phyloP scores from a whole-genome alignment of 2,113 vertebrate species.

The Hyla sarda region DNA sequence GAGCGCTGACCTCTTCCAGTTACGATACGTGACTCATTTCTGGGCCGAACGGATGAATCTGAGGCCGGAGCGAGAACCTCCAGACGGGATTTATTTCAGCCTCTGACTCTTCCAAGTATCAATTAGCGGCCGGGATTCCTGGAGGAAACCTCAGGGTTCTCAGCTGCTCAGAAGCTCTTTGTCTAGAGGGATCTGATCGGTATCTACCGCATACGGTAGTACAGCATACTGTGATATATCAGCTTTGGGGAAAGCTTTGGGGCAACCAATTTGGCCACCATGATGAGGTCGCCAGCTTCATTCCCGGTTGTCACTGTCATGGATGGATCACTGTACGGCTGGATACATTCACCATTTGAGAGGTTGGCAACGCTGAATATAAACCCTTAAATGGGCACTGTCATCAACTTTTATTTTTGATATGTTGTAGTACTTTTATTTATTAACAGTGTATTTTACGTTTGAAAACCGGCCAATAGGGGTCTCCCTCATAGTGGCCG shows the following conservation, averaged over 20 bases:
- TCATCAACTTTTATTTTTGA: too few species aligned
- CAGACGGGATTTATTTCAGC: conserved; percentile 64
- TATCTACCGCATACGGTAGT: neutral
- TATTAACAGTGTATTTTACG: too few species aligned
- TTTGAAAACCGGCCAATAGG: too few species aligned
- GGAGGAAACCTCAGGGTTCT: conserved; percentile 61
- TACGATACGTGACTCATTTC: conserved; percentile 47
- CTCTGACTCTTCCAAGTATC: conserved; percentile 62
- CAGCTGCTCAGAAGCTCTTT: neutral
- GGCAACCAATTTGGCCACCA: neutral
- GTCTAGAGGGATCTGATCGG: neutral
- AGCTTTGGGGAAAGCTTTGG: neutral
- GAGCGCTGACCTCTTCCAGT: conserved; percentile 61
- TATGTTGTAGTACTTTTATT: too few species aligned
- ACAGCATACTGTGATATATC: neutral
- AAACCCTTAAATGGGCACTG: too few species aligned
- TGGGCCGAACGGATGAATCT: conserved; percentile 59
- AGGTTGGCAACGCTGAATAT: too few species aligned
- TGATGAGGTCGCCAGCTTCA: neutral
- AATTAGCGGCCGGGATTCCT: conserved; percentile 66
- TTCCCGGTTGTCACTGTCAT: too few species aligned
- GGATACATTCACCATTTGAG: too few species aligned
- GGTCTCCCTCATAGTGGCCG: too few species aligned
- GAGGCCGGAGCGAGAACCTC: conserved; percentile 43
- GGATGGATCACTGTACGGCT: neutral